Evolutionary conservation across 1,140 invertebrate species (phyloP).

Genomic region (Philotrypesis tridentata): DNA sequence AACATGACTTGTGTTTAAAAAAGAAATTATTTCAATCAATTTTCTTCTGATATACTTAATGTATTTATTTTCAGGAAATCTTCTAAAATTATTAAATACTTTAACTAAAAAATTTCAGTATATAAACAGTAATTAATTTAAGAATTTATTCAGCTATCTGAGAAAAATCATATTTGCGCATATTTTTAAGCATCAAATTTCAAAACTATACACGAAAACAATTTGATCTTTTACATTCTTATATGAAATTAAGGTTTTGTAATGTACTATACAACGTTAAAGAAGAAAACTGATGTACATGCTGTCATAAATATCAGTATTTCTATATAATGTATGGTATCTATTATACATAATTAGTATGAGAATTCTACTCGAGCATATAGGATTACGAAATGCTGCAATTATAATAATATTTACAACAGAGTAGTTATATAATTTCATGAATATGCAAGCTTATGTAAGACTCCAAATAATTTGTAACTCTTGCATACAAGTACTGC

Average conservation of each 20-base stretch:
- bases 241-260: constrained; percentile 6
- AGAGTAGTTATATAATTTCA: constrained; percentile 26
- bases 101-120: neutral
- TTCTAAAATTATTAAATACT: neutral
- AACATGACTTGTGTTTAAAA: no score
- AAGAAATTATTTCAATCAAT: neutral
- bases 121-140: neutral
- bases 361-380: constrained; percentile 12
- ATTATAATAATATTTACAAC: constrained; percentile 30
- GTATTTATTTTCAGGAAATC: no score
- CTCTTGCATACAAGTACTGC: neutral
- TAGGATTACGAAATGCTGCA: constrained; percentile 19
- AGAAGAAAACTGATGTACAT: constrained; percentile 17
- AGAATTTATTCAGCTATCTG: neutral
- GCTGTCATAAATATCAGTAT: constrained; percentile 6
- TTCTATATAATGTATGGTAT: constrained; percentile 13
- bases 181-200: neutral
- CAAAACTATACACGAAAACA: neutral
- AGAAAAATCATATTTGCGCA: neutral
- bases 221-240: constrained; percentile 1
- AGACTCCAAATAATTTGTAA: neutral
- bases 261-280: neutral
- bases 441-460: constrained; percentile 39
- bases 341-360: constrained; percentile 17
- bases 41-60: no score